A percentile compares a stretch with the other conserved stretches of the same genome.
phyloP scores from a whole-genome alignment of 2,888 invertebrate species.

The Colostygia pectinataria region DNA sequence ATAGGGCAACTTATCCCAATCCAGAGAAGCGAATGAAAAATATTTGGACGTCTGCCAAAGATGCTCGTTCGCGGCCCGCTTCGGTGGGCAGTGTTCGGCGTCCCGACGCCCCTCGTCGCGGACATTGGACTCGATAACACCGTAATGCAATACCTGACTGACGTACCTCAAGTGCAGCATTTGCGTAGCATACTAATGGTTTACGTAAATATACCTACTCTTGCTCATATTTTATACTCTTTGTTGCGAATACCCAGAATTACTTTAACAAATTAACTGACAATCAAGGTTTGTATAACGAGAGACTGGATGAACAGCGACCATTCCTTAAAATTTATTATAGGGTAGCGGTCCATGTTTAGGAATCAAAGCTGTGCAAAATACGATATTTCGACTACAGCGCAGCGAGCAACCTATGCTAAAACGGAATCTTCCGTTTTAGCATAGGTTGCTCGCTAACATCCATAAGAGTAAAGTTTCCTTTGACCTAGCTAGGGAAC shows the following conservation, averaged over 20 bases:
- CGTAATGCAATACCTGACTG: conserved; percentile 57
- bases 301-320: background rate
- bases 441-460: no score
- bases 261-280: conserved; percentile 10
- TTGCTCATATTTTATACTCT: background rate
- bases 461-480: no score
- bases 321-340: no score
- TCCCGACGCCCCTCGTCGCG: conserved; percentile 48
- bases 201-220: conserved; percentile 15
- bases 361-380: no score
- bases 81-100: conserved; percentile 33
- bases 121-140: conserved; percentile 56
- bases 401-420: no score
- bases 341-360: no score
- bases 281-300: conserved; percentile 1
- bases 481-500: no score
- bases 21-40: conserved; percentile 70
- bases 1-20: conserved; percentile 73
- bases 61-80: conserved; percentile 59
- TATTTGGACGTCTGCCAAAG: conserved; percentile 73
- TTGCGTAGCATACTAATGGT: conserved; percentile 27
- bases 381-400: no score
- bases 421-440: no score
- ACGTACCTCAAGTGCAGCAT: conserved; percentile 52
- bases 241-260: conserved; percentile 8